Evolutionary conservation across 2,113 vertebrate species (phyloP).

Genomic region (Cavia aperea): DNA sequence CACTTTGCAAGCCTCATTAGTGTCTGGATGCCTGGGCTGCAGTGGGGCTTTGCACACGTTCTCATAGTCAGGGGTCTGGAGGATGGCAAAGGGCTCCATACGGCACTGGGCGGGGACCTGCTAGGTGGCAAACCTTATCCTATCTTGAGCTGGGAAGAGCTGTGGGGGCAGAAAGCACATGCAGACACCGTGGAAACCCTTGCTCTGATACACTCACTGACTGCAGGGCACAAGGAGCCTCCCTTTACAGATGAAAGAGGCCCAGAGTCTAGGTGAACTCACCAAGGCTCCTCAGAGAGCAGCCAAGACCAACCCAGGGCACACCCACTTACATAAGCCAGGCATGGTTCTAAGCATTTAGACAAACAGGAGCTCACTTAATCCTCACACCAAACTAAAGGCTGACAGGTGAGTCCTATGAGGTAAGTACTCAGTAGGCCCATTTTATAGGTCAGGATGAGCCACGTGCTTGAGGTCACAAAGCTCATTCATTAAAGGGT

Average conservation of each 20-base stretch:
- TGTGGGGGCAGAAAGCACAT: not conserved
- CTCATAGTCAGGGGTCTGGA: fast-evolving
- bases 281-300: not conserved
- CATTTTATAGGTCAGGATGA: not conserved
- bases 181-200: fast-evolving
- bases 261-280: not conserved
- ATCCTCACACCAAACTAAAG: not conserved
- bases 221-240: fast-evolving
- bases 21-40: not conserved
- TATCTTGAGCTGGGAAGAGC: not conserved
- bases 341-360: not conserved
- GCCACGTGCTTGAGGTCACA: not conserved
- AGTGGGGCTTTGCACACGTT: not conserved
- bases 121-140: not conserved
- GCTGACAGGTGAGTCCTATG: not conserved
- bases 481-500: not conserved
- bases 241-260: not conserved
- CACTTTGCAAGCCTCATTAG: fast-evolving
- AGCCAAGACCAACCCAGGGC: not conserved
- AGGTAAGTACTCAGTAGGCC: not conserved
- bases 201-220: not conserved
- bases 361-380: not conserved
- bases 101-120: not conserved
- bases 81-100: not conserved
- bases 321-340: too few species aligned